Evolutionary conservation across 2,797 vertebrate genomes (phyloP).

Genomic region (Hybognathus amarus): DNA sequence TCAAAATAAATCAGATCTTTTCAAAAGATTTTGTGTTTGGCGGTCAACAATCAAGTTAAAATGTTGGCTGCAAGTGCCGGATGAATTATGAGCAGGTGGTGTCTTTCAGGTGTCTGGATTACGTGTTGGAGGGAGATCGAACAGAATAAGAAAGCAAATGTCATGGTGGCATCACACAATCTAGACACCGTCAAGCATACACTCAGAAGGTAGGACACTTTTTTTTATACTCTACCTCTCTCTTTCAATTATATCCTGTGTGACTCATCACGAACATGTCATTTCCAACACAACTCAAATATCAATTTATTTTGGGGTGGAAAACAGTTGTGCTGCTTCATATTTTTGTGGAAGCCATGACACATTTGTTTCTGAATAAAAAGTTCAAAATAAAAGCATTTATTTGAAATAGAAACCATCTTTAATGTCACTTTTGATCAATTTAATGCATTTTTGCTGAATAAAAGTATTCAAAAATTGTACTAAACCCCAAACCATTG

Average conservation of each 20-base stretch:
- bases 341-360: not conserved
- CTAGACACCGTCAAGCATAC: constrained; percentile 87
- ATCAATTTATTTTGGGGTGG: not conserved
- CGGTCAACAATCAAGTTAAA: constrained; percentile 28
- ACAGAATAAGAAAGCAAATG: constrained; percentile 72
- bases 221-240: not conserved
- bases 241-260: constrained; percentile 14
- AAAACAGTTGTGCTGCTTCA: not conserved
- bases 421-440: not conserved
- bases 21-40: constrained; percentile 27
- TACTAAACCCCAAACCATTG: not conserved
- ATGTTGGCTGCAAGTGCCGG: constrained; percentile 36
- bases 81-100: constrained; percentile 23
- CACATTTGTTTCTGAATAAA: not conserved
- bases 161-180: constrained; percentile 96
- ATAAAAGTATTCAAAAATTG: not conserved
- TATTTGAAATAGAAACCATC: not conserved
- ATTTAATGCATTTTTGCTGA: not conserved
- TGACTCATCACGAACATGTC: not conserved
- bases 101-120: constrained; percentile 85
- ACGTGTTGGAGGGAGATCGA: constrained; percentile 86
- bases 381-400: not conserved
- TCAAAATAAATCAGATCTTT: constrained; percentile 38
- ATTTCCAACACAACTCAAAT: not conserved
- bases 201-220: constrained; percentile 73